These are phyloP conservation scores for Cyprinodon tularosa DNA, from an alignment of 2,113 vertebrate genomes.

Conservation along the genomic window DNA sequence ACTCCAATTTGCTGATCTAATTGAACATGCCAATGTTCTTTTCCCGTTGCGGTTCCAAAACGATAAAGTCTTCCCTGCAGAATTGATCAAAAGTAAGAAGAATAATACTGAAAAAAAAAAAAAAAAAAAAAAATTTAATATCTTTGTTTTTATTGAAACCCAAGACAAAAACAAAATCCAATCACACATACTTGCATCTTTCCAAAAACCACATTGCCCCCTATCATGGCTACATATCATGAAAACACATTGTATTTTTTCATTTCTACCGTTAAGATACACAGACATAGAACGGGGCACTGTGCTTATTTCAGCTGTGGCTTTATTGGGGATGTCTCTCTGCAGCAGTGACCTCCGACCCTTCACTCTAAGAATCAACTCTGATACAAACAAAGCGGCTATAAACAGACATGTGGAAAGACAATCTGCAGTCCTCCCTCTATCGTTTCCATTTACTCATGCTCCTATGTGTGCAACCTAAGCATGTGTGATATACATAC, in stretches of 20 bases:
- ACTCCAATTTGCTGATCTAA: background rate
- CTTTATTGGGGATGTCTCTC: slow-evolving; percentile 36
- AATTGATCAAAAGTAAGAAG: background rate
- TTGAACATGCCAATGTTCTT: background rate
- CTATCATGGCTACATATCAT: background rate
- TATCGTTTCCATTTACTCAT: slow-evolving; percentile 17
- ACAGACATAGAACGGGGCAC: background rate
- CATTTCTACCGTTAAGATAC: background rate
- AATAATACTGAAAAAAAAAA: background rate
- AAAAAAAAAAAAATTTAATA: background rate
- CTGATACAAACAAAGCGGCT: slow-evolving; percentile 46
- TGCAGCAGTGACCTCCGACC: slow-evolving; percentile 44
- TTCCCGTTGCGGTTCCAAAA: background rate
- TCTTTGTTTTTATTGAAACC: background rate
- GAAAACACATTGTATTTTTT: background rate
- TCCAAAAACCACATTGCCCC: slow-evolving; percentile 9
- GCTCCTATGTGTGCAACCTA: slow-evolving; percentile 10
- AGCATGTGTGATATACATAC: slow-evolving; percentile 30
- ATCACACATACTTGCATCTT: background rate
- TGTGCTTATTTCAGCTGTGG: background rate
- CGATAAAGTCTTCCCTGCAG: background rate
- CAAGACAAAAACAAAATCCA: background rate
- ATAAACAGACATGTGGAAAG: slow-evolving; percentile 51
- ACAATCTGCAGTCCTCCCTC: slow-evolving; percentile 32
- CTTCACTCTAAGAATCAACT: slow-evolving; percentile 20